phyloP scores from a whole-genome alignment of 2,797 vertebrate species.

The Chelon labrosus region DNA sequence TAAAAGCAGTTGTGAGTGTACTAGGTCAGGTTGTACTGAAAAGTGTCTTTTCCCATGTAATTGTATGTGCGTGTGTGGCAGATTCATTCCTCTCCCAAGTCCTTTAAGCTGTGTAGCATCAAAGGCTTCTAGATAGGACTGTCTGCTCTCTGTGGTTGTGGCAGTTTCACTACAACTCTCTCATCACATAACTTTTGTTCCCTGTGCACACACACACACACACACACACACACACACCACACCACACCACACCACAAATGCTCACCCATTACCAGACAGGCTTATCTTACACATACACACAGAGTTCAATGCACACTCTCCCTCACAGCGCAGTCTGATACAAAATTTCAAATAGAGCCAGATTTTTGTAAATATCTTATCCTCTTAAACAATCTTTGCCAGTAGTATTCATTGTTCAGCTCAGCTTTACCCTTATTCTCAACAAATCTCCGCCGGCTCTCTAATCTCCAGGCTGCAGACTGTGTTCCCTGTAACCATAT shows the following conservation, averaged over 20 bases:
- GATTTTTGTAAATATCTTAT: constrained; percentile 72
- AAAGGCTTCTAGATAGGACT: constrained; percentile 54
- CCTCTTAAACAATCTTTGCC: constrained; percentile 76
- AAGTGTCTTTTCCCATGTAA: neutral
- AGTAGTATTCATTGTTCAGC: constrained; percentile 73
- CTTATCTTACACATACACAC: constrained; percentile 43
- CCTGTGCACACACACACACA: constrained; percentile 6
- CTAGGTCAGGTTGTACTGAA: constrained; percentile 1
- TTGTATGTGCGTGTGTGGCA: constrained; percentile 18
- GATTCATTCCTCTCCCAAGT: constrained; percentile 36
- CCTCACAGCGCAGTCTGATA: constrained; percentile 30
- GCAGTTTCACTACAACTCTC: constrained; percentile 45
- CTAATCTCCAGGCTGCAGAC: constrained; percentile 70
- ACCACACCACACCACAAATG: neutral
- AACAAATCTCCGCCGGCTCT: constrained; percentile 63
- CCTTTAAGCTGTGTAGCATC: constrained; percentile 54
- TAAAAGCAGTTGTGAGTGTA: neutral
- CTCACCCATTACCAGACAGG: constrained; percentile 23
- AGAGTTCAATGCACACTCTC: constrained; percentile 24
- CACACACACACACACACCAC: constrained; percentile 6
- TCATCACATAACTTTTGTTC: constrained; percentile 44
- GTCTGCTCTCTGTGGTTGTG: constrained; percentile 55
- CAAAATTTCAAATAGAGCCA: constrained; percentile 50
- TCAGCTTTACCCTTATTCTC: constrained; percentile 73
- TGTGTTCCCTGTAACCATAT: constrained; percentile 22